Base-by-base conservation (phyloP, 2,113 vertebrate genomes). In the Piaya cayana region DNA sequence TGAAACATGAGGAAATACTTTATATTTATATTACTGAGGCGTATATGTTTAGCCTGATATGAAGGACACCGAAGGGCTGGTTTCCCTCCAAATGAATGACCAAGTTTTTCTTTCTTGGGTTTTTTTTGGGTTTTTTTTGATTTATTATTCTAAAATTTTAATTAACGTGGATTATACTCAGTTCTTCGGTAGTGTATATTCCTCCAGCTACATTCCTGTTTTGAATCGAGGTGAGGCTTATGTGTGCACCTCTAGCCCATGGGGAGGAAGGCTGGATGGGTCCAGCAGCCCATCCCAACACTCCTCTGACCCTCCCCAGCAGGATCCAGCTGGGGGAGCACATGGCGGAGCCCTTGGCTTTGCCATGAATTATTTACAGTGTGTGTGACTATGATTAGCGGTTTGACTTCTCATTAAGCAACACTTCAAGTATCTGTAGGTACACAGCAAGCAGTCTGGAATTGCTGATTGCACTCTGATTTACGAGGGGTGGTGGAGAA, bases 321-420 rank as follows among this genome's bases (percentile, higher is more conserved):
- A 50, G 63, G 50, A 90, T 72, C 71, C 86, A 92, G 79, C 75
- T 82, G 74, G 15, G 32, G 49, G 39, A 92, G 49, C 43, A 60
- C 1, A 5, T 49, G 67, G 76, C 53, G 92, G 59, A 90, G 49
- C 15, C 67, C n/a, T 23, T 93, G 88, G 75, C 79, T 93, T 2
- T 59, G 75, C 32, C 92, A 90, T 92, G 87, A 93, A 93, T 93
- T 82, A 92, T 53, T 39, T 47, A 30, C 75, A 90, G 39, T 10
- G 63, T 69, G 53, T 53, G 32, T 47, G 71, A 92, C 71, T 88
- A 26, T 72, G 86, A 95, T 80, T 60, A 92, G 91, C 91, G 93
- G 82, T 95, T 96, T 95, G 92, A 95, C 87, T 82, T 90, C 88
- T 93, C 21, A 30, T 95, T 95, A 86, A 92, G 86, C 85, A 93